Evolutionary conservation across 2,888 invertebrate species (phyloP), one percentile per base, ranked within the genome.

Genomic region (Noctua pronuba): DNA sequence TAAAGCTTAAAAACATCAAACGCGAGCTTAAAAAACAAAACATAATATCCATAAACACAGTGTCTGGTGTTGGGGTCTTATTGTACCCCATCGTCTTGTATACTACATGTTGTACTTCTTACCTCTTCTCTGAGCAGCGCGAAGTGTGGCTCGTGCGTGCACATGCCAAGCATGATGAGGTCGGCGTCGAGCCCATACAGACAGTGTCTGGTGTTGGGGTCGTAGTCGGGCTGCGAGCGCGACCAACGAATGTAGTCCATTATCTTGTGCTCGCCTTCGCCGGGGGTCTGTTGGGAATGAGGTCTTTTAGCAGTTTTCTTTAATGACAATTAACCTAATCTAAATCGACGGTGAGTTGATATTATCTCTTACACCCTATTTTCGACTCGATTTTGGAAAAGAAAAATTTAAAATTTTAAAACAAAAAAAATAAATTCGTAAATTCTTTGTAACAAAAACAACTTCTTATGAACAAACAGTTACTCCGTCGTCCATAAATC

Each of bases 201-300:
- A 93, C 99, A 99, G 94, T 99, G 99, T 31, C 99, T 96, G 0
- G 99, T 99, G 93, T 99, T 98, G 0, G 98, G 98, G 94, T 99
- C 98, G 92, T 99, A 99, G 80, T 97, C 98, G 0, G 98, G 97
- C 92, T 98, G 98, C 0, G 99, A 97, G 89, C 99, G 98, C 91
- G 99, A 97, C 95, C 98, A 98, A 5, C 99, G 97, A 88, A 99
- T 99, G 92, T 99, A 99, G 94, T 99, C 99, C 99, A 99, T 99
- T 83, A 99, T 99, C 96, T 99, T 99, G 93, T 99, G 99, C 94
- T 99, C 99, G 1, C 99, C 99, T 97, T 99, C 99, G 0, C 99
- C 99, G 2, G 99, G 99, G 3, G 99, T 98, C 98, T 98, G 87
- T 76, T 6, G 21, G 52, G 3, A 31, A 18, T 2, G 1, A 24